phyloP scores from a whole-genome alignment of 2,113 vertebrate species.

The Sapayoa aenigma region DNA sequence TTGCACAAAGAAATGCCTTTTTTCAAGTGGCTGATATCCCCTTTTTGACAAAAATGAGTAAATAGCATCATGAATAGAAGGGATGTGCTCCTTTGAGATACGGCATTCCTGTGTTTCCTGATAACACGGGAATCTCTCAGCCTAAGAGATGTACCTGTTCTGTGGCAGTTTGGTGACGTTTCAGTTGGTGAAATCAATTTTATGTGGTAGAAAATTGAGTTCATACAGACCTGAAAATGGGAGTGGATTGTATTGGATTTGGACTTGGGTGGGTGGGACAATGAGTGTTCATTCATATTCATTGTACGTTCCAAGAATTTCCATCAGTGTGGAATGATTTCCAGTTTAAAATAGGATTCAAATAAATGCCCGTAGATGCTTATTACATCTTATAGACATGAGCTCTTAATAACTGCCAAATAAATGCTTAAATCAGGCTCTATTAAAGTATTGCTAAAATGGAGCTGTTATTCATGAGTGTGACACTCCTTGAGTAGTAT shows the following conservation, averaged over 20 bases:
- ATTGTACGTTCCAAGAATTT: neutral
- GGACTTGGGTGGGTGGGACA: neutral
- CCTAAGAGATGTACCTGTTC: neutral
- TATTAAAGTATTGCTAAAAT: neutral
- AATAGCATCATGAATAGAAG: neutral
- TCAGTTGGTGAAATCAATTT: neutral
- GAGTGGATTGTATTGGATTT: neutral
- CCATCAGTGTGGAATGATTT: neutral
- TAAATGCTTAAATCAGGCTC: neutral
- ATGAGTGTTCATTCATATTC: neutral
- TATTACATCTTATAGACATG: neutral
- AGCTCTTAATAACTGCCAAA: neutral
- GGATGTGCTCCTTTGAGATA: neutral
- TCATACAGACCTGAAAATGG: neutral
- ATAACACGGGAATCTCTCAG: rapidly evolving
- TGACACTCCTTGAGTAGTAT: neutral
- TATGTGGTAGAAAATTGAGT: neutral
- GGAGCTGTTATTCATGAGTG: neutral
- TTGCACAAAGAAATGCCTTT: neutral
- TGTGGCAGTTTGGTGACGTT: neutral
- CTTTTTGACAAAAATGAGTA: neutral
- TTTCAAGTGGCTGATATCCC: neutral
- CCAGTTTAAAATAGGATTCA: neutral
- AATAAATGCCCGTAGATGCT: neutral
- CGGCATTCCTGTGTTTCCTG: neutral